Evolutionary conservation across 2,797 vertebrate species (phyloP), one percentile per base, ranked within the genome.

Genomic region (Enteromius fasciolatus): DNA sequence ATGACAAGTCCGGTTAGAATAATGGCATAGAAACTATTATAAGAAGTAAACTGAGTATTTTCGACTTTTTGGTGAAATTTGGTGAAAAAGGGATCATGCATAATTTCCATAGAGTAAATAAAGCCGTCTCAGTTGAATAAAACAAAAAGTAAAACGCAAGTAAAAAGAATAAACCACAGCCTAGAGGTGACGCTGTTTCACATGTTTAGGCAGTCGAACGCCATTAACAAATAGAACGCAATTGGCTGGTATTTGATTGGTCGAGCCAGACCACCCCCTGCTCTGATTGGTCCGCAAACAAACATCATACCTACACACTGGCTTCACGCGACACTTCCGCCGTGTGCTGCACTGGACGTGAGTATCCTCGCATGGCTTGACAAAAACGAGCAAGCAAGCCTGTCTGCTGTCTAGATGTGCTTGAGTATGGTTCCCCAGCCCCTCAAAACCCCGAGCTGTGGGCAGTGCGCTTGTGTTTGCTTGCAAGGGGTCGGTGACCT

Each of bases 311-410:
- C 11, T 8, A 48, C 54, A n/a, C 36, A 3, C 11, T 41, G 10
- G 18, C 11, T 17, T 17, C 17, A 2, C n/a, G 6, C 28, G 80
- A 36, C 33, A 78, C 41, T 84, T 80, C 80, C 76, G 46, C 39
- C 46, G 20, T 57, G 39, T 31, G 17, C 23, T n/a, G 54, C 12
- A 63, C 11, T 70, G n/a, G 72, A 76, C 54, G 72, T 72, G 23
- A 86, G 84, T 86, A 85, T 76, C 33, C 8, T 31, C 59, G 85
- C 85, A 84, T 82, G 79, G 12, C 36, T 44, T 78, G 61, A 59
- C 9, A 41, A 33, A 66, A 39, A 54, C 23, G n/a, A 67, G 78
- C 44, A 72, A 54, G 46, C 52, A 5, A 73, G 48, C 33, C 50
- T 20, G 81, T 70, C 33, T 86, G 80, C 44, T 46, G 50, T 48